These are phyloP conservation scores for Ianthella basta DNA, from an alignment of 37 sponge, comb jelly and placozoan genomes.

Conservation along the genomic window DNA sequence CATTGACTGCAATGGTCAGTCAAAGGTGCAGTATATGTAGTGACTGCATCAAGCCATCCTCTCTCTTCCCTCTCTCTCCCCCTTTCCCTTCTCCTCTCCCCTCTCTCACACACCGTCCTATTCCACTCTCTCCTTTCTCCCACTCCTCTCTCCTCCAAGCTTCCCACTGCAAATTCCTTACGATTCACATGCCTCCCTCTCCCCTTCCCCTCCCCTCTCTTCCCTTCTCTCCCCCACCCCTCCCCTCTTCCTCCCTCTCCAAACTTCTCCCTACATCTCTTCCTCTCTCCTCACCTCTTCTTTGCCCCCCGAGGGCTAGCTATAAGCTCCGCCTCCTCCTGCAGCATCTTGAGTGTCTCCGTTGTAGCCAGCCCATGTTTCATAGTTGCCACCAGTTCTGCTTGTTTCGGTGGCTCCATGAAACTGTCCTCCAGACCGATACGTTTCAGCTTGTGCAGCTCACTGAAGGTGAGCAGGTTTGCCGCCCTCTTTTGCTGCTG, in stretches of 20 bases:
- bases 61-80: too few relatives aligned
- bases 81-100: too few relatives aligned
- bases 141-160: too few relatives aligned
- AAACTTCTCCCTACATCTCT: background rate
- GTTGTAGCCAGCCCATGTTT: background rate
- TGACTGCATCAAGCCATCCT: too few relatives aligned
- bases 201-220: background rate
- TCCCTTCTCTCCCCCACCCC: constrained; percentile 19
- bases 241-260: background rate
- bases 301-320: constrained; percentile 7
- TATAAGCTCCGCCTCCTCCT: constrained; percentile 10
- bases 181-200: background rate
- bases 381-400: background rate
- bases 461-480: constrained; percentile 17
- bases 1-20: too few relatives aligned
- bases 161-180: too few relatives aligned
- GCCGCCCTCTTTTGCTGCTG: constrained; percentile 18
- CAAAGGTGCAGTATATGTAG: too few relatives aligned
- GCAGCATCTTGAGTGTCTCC: constrained; percentile 19
- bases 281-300: background rate
- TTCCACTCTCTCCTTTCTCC: too few relatives aligned
- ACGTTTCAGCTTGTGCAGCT: constrained; percentile 6
- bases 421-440: constrained; percentile 8
- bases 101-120: too few relatives aligned
- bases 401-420: background rate